A percentile compares a stretch with the other conserved stretches of the same genome.
These are phyloP conservation scores for Cabera pusaria DNA, from an alignment of 2,888 invertebrate species.

Conservation along the genomic window DNA sequence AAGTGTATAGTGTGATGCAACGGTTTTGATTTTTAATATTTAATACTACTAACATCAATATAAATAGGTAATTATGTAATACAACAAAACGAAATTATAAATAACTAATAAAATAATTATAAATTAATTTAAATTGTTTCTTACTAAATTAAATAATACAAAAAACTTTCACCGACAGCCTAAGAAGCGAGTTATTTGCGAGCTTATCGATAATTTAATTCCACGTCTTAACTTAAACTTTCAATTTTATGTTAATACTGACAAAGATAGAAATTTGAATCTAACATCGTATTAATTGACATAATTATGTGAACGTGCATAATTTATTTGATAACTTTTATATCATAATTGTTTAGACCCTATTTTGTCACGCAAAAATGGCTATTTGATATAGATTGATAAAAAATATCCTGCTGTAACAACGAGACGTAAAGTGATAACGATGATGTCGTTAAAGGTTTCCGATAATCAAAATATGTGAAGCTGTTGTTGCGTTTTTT, in stretches of 20 bases:
- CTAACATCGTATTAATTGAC: slow-evolving; percentile 16
- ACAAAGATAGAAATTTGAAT: slow-evolving; percentile 17
- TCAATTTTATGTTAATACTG: slow-evolving; percentile 22
- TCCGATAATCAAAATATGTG: too few relatives aligned
- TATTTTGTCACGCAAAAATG: too few relatives aligned
- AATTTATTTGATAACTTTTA: too few relatives aligned
- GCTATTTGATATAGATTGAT: too few relatives aligned
- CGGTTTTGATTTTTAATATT: slow-evolving; percentile 56
- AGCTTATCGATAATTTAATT: slow-evolving; percentile 14
- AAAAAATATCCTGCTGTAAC: too few relatives aligned
- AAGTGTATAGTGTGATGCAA: slow-evolving; percentile 36
- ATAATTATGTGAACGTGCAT: too few relatives aligned
- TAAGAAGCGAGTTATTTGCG: slow-evolving; percentile 11
- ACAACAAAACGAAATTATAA: slow-evolving; percentile 13
- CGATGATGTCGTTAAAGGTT: too few relatives aligned
- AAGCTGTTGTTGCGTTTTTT: too few relatives aligned
- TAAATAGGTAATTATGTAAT: too few relatives aligned
- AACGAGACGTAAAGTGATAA: too few relatives aligned
- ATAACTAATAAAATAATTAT: not conserved
- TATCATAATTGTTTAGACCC: too few relatives aligned
- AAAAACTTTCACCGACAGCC: slow-evolving; percentile 11
- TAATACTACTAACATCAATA: too few relatives aligned
- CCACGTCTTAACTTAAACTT: slow-evolving; percentile 10
- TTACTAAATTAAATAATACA: slow-evolving; percentile 4
- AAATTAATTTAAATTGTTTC: not conserved